Evolutionary conservation across 2,797 vertebrate species (phyloP).

Genomic region (Telmatherina bonti): DNA sequence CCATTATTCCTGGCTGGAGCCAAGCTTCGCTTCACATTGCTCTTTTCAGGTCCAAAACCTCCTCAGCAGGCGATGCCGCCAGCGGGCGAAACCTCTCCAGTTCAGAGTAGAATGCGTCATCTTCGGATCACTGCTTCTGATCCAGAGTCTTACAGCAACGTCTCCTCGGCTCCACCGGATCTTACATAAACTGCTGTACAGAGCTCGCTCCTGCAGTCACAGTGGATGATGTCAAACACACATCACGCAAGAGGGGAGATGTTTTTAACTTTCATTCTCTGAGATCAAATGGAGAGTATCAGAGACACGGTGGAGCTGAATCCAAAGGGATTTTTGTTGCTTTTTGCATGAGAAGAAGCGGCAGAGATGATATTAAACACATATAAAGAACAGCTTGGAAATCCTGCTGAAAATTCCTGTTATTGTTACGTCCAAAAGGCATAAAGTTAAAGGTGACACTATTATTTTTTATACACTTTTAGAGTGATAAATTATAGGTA

Average conservation of each 20-base stretch:
- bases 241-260: slow-evolving; percentile 2
- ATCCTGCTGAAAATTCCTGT: too few species aligned
- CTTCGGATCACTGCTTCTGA: slow-evolving; percentile 56
- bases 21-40: slow-evolving; percentile 29
- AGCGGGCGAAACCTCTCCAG: slow-evolving; percentile 8
- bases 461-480: too few species aligned
- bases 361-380: not conserved
- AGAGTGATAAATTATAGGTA: too few species aligned
- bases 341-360: not conserved
- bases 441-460: too few species aligned
- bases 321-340: not conserved
- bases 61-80: slow-evolving; percentile 33
- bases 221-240: slow-evolving; percentile 26
- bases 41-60: slow-evolving; percentile 34
- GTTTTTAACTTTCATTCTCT: slow-evolving; percentile 8
- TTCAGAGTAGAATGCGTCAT: slow-evolving; percentile 42
- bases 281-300: not conserved
- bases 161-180: slow-evolving; percentile 32
- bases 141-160: slow-evolving; percentile 24
- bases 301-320: not conserved
- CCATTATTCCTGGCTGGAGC: slow-evolving; percentile 24
- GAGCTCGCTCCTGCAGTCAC: slow-evolving; percentile 30
- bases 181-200: slow-evolving; percentile 53
- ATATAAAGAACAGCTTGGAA: too few species aligned
- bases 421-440: too few species aligned